These are phyloP conservation scores for Neelides folsomi DNA, from an alignment of 2,888 invertebrate species.

Conservation along the genomic window DNA sequence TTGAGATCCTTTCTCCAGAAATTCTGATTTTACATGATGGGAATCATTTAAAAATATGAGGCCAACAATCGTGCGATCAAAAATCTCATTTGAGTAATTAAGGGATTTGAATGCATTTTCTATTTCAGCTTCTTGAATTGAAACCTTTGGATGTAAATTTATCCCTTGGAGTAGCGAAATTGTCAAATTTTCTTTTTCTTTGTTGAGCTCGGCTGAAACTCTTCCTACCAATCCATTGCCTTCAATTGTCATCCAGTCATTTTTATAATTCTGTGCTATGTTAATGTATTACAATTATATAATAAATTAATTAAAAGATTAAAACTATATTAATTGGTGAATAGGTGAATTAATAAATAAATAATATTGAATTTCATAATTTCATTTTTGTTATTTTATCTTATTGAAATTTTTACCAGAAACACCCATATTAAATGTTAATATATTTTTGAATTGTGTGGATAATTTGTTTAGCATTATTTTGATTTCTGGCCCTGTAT, in stretches of 20 bases:
- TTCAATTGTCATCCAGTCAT: no score
- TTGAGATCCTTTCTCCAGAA: no score
- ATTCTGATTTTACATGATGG: no score
- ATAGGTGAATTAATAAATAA: no score
- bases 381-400: no score
- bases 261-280: no score
- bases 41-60: slow-evolving; percentile 12
- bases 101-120: slow-evolving; percentile 14
- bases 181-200: neutral
- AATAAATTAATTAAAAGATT: no score
- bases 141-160: slow-evolving; percentile 4
- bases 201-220: slow-evolving; percentile 4
- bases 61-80: slow-evolving; percentile 17
- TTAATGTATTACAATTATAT: no score
- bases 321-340: no score
- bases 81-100: slow-evolving; percentile 12
- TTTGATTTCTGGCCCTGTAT: slow-evolving; percentile 8
- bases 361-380: neutral
- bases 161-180: slow-evolving; percentile 14
- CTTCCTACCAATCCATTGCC: neutral
- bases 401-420: slow-evolving; percentile 12
- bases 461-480: slow-evolving; percentile 5
- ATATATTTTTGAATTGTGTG: slow-evolving; percentile 12
- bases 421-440: slow-evolving; percentile 18
- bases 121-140: slow-evolving; percentile 8